Evolutionary conservation across 2,797 vertebrate species (phyloP).

Genomic region (Spheniscus humboldti): DNA sequence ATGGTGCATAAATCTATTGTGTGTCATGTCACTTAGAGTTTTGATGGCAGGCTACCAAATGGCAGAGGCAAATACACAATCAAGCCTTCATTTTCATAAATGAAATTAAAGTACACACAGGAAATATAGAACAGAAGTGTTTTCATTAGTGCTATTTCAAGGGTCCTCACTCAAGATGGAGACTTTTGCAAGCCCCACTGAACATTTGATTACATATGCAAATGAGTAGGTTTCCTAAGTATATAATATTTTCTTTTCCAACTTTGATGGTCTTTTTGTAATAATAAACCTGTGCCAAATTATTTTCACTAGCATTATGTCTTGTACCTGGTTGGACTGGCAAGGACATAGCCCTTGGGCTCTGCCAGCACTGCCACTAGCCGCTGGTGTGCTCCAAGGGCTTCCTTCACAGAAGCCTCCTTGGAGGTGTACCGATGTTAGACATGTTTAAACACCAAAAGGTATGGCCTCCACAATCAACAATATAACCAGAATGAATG

Average conservation of each 20-base stretch:
- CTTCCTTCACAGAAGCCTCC: background rate
- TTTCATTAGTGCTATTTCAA: slow-evolving; percentile 15
- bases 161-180: background rate
- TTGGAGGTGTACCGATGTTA: background rate
- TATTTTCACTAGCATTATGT: background rate
- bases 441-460: background rate
- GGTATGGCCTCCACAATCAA: background rate
- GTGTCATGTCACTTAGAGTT: slow-evolving; percentile 67
- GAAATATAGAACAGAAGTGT: slow-evolving; percentile 31
- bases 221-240: background rate
- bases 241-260: background rate
- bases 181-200: background rate
- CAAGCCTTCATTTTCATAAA: slow-evolving; percentile 60
- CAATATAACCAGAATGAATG: background rate
- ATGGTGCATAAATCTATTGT: slow-evolving; percentile 66
- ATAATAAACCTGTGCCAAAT: background rate
- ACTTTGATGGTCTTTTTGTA: background rate
- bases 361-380: background rate
- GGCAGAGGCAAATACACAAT: slow-evolving; percentile 64
- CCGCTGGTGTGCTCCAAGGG: background rate
- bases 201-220: background rate
- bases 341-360: background rate
- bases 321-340: background rate
- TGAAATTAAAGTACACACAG: slow-evolving; percentile 19
- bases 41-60: slow-evolving; percentile 72